Percentiles rank a stretch among this genome's conserved stretches.
Conservation (phyloP, 2,888 invertebrate genomes). For the Sarcophaga carnaria region DNA sequence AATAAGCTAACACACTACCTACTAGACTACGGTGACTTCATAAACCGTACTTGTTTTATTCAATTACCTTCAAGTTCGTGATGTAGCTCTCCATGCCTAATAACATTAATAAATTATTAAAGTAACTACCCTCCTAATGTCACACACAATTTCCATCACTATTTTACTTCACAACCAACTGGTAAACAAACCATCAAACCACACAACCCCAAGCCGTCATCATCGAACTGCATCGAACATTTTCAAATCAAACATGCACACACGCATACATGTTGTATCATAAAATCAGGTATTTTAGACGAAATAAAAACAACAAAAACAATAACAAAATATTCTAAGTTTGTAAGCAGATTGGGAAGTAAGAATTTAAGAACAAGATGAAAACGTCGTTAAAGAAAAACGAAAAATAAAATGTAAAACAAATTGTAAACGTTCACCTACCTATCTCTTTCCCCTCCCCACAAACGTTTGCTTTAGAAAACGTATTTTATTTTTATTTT, state of each 20-base stretch:
- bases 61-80: too few species aligned
- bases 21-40: too few species aligned
- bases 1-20: too few species aligned
- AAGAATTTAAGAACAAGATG: conserved; percentile 65
- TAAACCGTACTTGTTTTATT: too few species aligned
- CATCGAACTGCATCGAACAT: not conserved
- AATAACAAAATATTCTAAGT: conserved; percentile 48
- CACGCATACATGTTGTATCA: not conserved
- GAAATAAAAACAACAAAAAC: conserved; percentile 32
- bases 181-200: conserved; percentile 5
- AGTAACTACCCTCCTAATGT: too few species aligned
- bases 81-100: too few species aligned
- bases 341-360: conserved; percentile 64
- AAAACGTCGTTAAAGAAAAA: conserved; percentile 38
- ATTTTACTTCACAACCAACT: not conserved
- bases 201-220: conserved; percentile 37
- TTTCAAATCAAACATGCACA: not conserved
- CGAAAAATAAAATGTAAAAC: conserved; percentile 32
- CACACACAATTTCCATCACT: too few species aligned
- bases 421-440: not conserved
- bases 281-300: conserved; percentile 18
- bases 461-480: too few species aligned
- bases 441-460: not conserved
- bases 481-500: not conserved
- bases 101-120: too few species aligned